These are phyloP conservation scores for Machimus atricapillus DNA, from an alignment of 2,888 invertebrate genomes.

Conservation along the genomic window DNA sequence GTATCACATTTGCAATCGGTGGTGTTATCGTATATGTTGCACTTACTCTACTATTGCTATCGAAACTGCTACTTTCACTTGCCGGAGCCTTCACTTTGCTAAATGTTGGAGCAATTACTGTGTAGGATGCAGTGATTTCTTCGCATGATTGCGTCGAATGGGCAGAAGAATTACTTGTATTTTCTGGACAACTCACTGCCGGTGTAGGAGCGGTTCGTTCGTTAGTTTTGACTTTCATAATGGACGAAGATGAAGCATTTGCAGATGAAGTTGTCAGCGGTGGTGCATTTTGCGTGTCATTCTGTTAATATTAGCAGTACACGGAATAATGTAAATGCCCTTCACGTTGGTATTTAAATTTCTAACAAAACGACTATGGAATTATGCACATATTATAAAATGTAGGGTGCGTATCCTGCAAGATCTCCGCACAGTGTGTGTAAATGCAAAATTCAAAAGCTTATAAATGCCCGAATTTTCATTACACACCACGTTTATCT, in stretches of 20 bases:
- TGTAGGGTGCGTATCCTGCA: neutral
- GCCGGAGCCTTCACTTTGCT: slow-evolving; percentile 1
- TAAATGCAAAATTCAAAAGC: too few species aligned
- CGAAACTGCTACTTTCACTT: slow-evolving; percentile 41
- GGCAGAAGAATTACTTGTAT: slow-evolving; percentile 27
- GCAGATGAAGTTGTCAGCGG: slow-evolving; percentile 48
- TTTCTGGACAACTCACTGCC: slow-evolving; percentile 35
- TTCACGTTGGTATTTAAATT: neutral
- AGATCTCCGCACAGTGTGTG: too few species aligned
- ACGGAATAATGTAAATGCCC: slow-evolving; percentile 24
- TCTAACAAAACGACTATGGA: neutral
- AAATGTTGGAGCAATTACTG: slow-evolving; percentile 46
- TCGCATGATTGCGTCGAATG: slow-evolving; percentile 11
- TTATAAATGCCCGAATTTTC: too few species aligned
- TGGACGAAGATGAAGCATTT: slow-evolving; percentile 34
- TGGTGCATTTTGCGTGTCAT: slow-evolving; percentile 56
- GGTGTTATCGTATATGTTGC: slow-evolving; percentile 51
- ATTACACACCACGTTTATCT: too few species aligned
- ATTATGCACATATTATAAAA: neutral
- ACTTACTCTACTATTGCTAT: slow-evolving; percentile 53
- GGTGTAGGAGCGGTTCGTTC: slow-evolving; percentile 50
- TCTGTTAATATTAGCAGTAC: slow-evolving; percentile 55
- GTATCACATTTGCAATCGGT: slow-evolving; percentile 37
- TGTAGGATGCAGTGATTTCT: slow-evolving; percentile 49
- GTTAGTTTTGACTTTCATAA: slow-evolving; percentile 48